Percentiles rank a stretch among this genome's conserved stretches.
These are phyloP conservation scores for Cololabis saira DNA, from an alignment of 2,113 vertebrate genomes.

Conservation along the genomic window DNA sequence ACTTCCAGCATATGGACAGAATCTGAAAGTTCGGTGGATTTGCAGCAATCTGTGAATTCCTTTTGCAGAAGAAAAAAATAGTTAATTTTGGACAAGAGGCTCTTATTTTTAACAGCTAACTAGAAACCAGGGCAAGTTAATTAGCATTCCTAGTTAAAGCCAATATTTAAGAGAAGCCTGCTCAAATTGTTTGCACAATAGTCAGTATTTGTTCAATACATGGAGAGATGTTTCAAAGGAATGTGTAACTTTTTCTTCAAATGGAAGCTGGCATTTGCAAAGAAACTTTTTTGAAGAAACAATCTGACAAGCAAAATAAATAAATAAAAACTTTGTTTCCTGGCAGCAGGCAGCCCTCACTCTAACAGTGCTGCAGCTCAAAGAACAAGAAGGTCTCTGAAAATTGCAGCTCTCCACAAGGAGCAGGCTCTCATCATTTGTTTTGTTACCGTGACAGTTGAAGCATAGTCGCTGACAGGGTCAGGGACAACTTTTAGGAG, in stretches of 20 bases:
- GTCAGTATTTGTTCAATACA: conserved; percentile 8
- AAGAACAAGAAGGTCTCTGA: conserved; percentile 31
- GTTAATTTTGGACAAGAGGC: too few relatives aligned
- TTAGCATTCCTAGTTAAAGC: too few relatives aligned
- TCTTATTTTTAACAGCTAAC: too few relatives aligned
- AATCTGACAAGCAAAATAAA: conserved; percentile 34
- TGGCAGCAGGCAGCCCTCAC: conserved; percentile 19
- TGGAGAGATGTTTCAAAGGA: neutral
- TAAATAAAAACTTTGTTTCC: conserved; percentile 11
- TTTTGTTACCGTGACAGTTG: conserved; percentile 46
- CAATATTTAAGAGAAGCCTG: too few relatives aligned
- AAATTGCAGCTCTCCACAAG: conserved; percentile 25
- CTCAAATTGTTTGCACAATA: neutral
- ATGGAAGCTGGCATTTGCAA: conserved; percentile 1
- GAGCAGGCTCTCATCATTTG: conserved; percentile 31
- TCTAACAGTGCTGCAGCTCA: conserved; percentile 23
- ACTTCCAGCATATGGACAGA: too few relatives aligned
- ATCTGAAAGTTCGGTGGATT: too few relatives aligned
- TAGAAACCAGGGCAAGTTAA: too few relatives aligned
- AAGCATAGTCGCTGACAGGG: conserved; percentile 33
- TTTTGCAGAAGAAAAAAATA: too few relatives aligned
- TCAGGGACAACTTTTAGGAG: conserved; percentile 43
- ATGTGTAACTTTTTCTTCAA: conserved; percentile 21
- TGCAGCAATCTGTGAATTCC: too few relatives aligned
- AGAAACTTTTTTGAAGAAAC: conserved; percentile 26